These are phyloP conservation scores for Ramazzottius varieornatus DNA, from an alignment of 2,888 invertebrate genomes.

Conservation along the genomic window DNA sequence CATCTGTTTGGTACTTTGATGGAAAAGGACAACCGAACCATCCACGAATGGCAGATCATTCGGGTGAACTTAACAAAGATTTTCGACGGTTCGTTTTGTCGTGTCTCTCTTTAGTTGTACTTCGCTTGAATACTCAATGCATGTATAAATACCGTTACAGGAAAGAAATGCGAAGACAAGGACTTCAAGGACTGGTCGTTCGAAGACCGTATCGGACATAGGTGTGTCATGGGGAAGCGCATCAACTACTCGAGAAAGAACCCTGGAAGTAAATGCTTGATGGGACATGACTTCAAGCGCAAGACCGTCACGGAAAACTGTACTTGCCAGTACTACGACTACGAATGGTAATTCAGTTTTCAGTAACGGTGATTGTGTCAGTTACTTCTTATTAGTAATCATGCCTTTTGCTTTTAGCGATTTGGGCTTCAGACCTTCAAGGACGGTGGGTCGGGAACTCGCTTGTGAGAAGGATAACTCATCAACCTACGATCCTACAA, in stretches of 20 bases:
- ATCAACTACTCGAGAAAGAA: conserved; percentile 47
- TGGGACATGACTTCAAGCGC: conserved; percentile 45
- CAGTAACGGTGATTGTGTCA: background rate
- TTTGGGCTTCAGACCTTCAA: background rate
- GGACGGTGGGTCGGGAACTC: background rate
- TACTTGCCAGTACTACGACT: conserved; percentile 50
- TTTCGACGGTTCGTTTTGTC: conserved; percentile 21
- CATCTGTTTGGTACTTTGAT: conserved; percentile 64
- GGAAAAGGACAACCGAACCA: conserved; percentile 25
- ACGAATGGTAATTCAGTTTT: conserved; percentile 35
- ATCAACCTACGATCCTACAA: background rate
- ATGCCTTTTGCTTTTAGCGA: background rate
- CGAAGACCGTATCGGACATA: conserved; percentile 24
- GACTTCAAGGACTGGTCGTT: conserved; percentile 76
- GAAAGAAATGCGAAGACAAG: conserved; percentile 34
- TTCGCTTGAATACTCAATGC: no score
- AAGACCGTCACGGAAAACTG: conserved; percentile 42
- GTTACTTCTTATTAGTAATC: no score
- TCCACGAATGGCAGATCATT: conserved; percentile 69
- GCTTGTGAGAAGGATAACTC: background rate
- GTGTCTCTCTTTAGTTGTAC: no score
- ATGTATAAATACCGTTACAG: conserved; percentile 16
- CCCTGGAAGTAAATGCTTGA: conserved; percentile 48
- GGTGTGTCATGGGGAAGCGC: conserved; percentile 50
- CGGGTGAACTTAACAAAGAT: conserved; percentile 35